A percentile compares a stretch with the other conserved stretches of the same genome.
Evolutionary conservation across 2,888 invertebrate genomes (phyloP).

Genomic region (Galerucella pusilla): DNA sequence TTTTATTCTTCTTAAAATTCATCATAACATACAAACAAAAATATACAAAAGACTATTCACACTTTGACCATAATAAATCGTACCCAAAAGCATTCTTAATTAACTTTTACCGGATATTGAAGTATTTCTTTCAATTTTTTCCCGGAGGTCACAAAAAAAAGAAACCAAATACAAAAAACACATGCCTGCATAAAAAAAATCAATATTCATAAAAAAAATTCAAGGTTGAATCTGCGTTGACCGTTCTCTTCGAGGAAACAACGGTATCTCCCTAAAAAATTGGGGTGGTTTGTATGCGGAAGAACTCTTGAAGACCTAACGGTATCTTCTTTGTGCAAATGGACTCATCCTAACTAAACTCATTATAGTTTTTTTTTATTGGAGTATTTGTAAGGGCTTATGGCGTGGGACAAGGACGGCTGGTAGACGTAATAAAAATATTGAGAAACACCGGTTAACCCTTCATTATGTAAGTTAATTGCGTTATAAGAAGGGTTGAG

Average conservation of each 20-base stretch:
- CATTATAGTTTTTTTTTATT: constrained; percentile 20
- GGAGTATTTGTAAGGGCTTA: constrained; percentile 2
- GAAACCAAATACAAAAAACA: constrained; percentile 20
- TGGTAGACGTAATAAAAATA: constrained; percentile 17
- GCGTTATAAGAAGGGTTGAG: constrained; percentile 24
- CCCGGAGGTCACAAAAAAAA: constrained; percentile 7
- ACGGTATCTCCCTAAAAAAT: constrained; percentile 50
- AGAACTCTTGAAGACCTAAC: constrained; percentile 38
- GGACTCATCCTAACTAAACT: constrained; percentile 25
- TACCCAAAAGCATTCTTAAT: constrained; percentile 4
- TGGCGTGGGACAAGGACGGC: constrained; percentile 15
- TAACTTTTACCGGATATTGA: constrained; percentile 10
- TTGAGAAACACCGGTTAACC: constrained; percentile 29
- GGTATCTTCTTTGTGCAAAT: constrained; percentile 32
- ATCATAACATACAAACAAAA: neutral
- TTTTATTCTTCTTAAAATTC: neutral
- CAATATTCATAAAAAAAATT: constrained; percentile 42
- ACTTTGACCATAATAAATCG: constrained; percentile 12
- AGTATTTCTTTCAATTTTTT: constrained; percentile 8
- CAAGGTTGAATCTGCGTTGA: constrained; percentile 44
- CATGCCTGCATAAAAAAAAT: constrained; percentile 35
- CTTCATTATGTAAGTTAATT: constrained; percentile 34
- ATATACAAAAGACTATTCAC: constrained; percentile 1
- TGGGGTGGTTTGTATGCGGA: constrained; percentile 40
- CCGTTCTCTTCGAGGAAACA: constrained; percentile 56